Evolutionary conservation across 2,888 invertebrate genomes (phyloP).

Genomic region (Pseudoips prasinana): DNA sequence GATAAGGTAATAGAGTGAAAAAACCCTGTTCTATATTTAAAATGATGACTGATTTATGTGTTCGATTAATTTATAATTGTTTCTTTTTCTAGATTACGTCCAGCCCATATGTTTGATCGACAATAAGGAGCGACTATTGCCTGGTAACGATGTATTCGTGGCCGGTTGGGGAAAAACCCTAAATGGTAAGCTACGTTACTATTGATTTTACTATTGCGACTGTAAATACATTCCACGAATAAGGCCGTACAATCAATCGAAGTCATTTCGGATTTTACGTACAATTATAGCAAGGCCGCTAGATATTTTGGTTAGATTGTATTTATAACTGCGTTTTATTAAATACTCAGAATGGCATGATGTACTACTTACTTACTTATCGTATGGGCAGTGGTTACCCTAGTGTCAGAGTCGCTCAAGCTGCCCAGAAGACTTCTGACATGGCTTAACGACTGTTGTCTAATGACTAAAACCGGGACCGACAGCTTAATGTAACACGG

Average conservation of each 20-base stretch:
- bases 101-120: slow-evolving; percentile 82
- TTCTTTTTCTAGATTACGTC: slow-evolving; percentile 70
- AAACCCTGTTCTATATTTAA: no score
- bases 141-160: slow-evolving; percentile 76
- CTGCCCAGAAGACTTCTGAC: no score
- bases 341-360: no score
- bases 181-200: slow-evolving; percentile 45
- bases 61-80: not conserved
- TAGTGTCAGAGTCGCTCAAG: no score
- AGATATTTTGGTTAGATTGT: not conserved
- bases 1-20: no score
- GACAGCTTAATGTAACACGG: no score
- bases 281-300: slow-evolving; percentile 15
- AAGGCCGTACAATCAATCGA: slow-evolving; percentile 4
- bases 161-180: slow-evolving; percentile 85
- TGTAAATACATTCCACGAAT: slow-evolving; percentile 15
- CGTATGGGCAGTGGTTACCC: no score
- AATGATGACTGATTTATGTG: not conserved
- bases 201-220: slow-evolving; percentile 38
- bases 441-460: no score
- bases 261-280: slow-evolving; percentile 26
- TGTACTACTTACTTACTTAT: no score
- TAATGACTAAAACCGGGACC: no score
- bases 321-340: no score
- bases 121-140: slow-evolving; percentile 48